Percentiles rank a stretch among this genome's conserved stretches.
Conservation (phyloP, 2,888 invertebrate species). For the Apomyelois bistriatella region DNA sequence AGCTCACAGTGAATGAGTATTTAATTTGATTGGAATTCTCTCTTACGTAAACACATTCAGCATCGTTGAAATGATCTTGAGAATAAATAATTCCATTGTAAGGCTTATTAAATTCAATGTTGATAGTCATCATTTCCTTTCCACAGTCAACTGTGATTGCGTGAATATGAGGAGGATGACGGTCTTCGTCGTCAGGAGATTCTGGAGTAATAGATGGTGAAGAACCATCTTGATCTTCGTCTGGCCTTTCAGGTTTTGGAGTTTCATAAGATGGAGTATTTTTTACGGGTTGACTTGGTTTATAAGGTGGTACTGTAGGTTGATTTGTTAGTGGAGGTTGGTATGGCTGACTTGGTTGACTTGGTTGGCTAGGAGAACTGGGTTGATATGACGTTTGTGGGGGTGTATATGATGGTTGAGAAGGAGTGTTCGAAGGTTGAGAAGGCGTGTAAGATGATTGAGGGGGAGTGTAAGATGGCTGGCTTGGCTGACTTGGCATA, state of each 20-base stretch:
- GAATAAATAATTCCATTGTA: conserved; percentile 91
- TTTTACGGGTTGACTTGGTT: conserved; percentile 38
- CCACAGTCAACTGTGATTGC: conserved; percentile 87
- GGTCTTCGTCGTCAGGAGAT: conserved; percentile 78
- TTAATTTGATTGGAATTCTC: conserved; percentile 84
- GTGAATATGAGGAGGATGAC: conserved; percentile 88
- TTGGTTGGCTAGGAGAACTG: conserved; percentile 30
- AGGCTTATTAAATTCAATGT: conserved; percentile 86
- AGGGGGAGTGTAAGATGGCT: conserved; percentile 35
- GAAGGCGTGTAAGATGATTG: conserved; percentile 28
- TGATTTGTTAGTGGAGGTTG: conserved; percentile 35
- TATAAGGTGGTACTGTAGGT: conserved; percentile 32
- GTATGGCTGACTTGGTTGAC: conserved; percentile 32
- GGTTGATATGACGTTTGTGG: conserved; percentile 21
- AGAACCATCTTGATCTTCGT: conserved; percentile 26
- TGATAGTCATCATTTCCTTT: conserved; percentile 90
- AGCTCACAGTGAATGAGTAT: conserved; percentile 86
- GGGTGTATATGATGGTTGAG: conserved; percentile 29
- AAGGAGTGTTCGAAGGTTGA: conserved; percentile 26
- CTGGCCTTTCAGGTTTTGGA: conserved; percentile 23
- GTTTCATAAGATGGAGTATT: conserved; percentile 32
- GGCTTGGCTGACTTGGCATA: conserved; percentile 36
- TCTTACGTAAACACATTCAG: conserved; percentile 86
- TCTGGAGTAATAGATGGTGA: conserved; percentile 25
- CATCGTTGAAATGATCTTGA: conserved; percentile 84